phyloP scores from a whole-genome alignment of 2,888 invertebrate species.

The Hypsopygia costalis region DNA sequence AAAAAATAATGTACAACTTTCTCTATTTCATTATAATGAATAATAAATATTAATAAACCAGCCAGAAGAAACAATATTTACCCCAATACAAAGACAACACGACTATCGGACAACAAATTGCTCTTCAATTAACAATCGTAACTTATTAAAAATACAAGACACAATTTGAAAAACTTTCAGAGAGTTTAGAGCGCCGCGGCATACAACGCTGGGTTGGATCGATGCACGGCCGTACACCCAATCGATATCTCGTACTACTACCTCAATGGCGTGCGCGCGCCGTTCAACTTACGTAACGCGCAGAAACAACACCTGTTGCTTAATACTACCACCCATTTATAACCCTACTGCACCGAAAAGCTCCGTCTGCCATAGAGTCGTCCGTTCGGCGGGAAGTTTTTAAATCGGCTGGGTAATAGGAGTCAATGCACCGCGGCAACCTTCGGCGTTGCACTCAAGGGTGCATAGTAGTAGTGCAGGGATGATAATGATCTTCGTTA shows the following conservation, averaged over 20 bases:
- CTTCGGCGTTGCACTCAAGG: constrained; percentile 77
- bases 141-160: constrained; percentile 25
- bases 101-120: no score
- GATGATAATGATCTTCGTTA: constrained; percentile 73
- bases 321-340: constrained; percentile 66
- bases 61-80: no score
- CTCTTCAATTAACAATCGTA: constrained; percentile 8
- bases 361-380: constrained; percentile 25
- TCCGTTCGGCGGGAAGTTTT: constrained; percentile 20
- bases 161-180: background rate
- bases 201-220: constrained; percentile 51
- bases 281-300: constrained; percentile 68
- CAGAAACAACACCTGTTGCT: constrained; percentile 71
- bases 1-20: no score
- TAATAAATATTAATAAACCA: no score
- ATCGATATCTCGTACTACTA: constrained; percentile 71
- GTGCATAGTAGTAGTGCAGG: constrained; percentile 64
- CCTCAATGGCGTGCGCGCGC: constrained; percentile 75
- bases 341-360: constrained; percentile 45
- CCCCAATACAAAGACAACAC: no score
- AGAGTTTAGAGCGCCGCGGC: constrained; percentile 16
- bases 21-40: no score
- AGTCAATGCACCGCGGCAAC: constrained; percentile 75
- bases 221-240: constrained; percentile 60
- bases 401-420: constrained; percentile 50